A percentile compares a stretch with the other conserved stretches of the same genome.
These are phyloP conservation scores for Neosilurus hyrtlii DNA, from an alignment of 2,797 vertebrate species.

Conservation along the genomic window DNA sequence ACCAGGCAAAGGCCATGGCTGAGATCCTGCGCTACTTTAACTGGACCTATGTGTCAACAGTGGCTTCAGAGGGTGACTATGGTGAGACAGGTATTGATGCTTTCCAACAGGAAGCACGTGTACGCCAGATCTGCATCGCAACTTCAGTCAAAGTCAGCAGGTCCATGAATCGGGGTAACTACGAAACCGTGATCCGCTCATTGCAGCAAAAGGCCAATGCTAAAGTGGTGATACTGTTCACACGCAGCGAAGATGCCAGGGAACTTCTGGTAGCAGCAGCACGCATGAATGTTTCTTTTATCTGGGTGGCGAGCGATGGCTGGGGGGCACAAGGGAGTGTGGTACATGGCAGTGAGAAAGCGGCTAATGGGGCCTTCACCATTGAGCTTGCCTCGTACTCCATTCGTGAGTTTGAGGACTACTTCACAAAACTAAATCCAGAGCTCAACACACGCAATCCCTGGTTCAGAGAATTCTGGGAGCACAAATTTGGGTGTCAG, in stretches of 20 bases:
- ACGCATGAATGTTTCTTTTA: slow-evolving; percentile 89
- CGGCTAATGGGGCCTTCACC: slow-evolving; percentile 92
- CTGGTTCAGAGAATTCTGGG: slow-evolving; percentile 98
- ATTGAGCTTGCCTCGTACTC: slow-evolving; percentile 94
- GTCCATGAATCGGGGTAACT: slow-evolving; percentile 89
- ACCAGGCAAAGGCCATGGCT: slow-evolving; percentile 97
- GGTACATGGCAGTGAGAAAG: slow-evolving; percentile 85
- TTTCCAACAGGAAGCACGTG: slow-evolving; percentile 93
- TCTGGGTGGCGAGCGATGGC: slow-evolving; percentile 96
- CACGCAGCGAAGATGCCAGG: slow-evolving; percentile 90
- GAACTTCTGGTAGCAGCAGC: slow-evolving; percentile 89
- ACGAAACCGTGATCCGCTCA: slow-evolving; percentile 87
- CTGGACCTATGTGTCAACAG: slow-evolving; percentile 98
- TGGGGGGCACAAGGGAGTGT: slow-evolving; percentile 97
- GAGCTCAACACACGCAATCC: slow-evolving; percentile 94
- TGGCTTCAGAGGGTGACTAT: slow-evolving; percentile 96
- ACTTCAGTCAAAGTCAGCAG: slow-evolving; percentile 97
- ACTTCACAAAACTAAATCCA: slow-evolving; percentile 86
- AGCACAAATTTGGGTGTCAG: slow-evolving; percentile 90
- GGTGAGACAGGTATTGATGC: slow-evolving; percentile 96
- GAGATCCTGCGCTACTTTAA: slow-evolving; percentile 98
- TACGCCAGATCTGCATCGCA: slow-evolving; percentile 95
- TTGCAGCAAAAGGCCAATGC: slow-evolving; percentile 94
- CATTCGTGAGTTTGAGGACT: slow-evolving; percentile 85
- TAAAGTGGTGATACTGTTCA: slow-evolving; percentile 92